Evolutionary conservation across 2,888 invertebrate species (phyloP), one percentile per base, ranked within the genome.

Genomic region (Lasioglossum oenotherae): DNA sequence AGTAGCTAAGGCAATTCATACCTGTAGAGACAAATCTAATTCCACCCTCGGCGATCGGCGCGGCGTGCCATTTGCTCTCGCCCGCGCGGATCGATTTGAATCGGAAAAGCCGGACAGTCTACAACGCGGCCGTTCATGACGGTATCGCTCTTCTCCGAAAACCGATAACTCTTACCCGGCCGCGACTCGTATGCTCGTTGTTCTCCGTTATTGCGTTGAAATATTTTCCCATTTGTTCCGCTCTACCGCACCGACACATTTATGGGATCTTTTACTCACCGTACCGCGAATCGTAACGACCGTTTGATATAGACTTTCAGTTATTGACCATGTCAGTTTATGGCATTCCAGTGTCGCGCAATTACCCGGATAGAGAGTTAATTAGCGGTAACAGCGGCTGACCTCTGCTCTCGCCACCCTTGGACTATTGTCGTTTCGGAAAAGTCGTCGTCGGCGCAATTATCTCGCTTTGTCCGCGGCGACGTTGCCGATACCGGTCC

Each of bases 351-450:
- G 44, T 44, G 35, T 71, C 80, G 80, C 73, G 80, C 78, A 86
- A 78, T 84, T 84, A 86, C 64, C 57, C 75, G 41, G 23, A 49
- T 57, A 35, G 64, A 57, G 85, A 79, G 81, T 81, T 79, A 86
- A 85, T 86, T 79, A 85, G 73, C 79, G 78, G 14, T 71, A 44
- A 31, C 49, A 64, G 57, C 81, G 78, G 31, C 38, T 46, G 64
- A 41, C 49, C 78, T 74, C 60, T 35, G 35, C 12, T 69, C 27
- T 53, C 23, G 38, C 57, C 60, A 60, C 60, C 75, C 49, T 79
- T 75, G 72, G 60, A 79, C 72, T 8, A 5, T 53, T 72, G 67
- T 46, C 31, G 41, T 60, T 64, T 31, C 3, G 41, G 31, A 64
- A 74, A 69, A 76, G 57, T 72, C 38, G 14, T n/a, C 23, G 53